Evolutionary conservation across 2,888 invertebrate genomes (phyloP), one percentile per base, ranked within the genome.

Genomic region (Chrysomela aeneicollis): DNA sequence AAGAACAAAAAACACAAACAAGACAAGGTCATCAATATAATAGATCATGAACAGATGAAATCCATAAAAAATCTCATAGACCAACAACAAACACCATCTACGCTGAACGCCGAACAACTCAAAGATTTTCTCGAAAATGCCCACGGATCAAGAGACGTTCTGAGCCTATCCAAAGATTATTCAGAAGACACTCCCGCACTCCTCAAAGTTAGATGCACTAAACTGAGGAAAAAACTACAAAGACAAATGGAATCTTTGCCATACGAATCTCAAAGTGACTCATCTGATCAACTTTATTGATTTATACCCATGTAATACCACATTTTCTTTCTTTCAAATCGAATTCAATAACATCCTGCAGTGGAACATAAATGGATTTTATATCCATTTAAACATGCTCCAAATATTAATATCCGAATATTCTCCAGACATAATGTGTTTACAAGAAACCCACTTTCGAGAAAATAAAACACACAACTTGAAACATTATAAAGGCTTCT

Each of bases 381-480:
- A 53, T 21, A 37, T 30, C 52, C 60, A 52, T n/a, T 35, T 53
- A 52, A 51, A 53, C 22, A 60, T 60, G 60, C 26, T 60, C 1
- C 50, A 42, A 51, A 49, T 51, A 19, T n/a, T 60, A 19, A 19
- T 51, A n/a, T 17, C 47, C 10, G 18, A 50, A 19, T 19, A 59
- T 50, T 22, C 26, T 19, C 50, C 59, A 17, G 46, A 46, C 6
- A 50, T 50, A 10, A 2, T 50, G 30, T 32, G 59, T 32, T 50
- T 59, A 17, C 59, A 50, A 30, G 59, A 50, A 32, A 59, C 59
- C 5, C 30, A 59, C 35, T 59, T 51, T 30, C 59, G 32, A 19
- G 50, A 52, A 9, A 22, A 22, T 5, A 59, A 59, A 32, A 50
- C 50, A n/a, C 37, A 60, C 51, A n/a, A 32, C 9, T 21, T 35